Evolutionary conservation across 2,888 invertebrate genomes (phyloP).

Genomic region (Euplexia lucipara): DNA sequence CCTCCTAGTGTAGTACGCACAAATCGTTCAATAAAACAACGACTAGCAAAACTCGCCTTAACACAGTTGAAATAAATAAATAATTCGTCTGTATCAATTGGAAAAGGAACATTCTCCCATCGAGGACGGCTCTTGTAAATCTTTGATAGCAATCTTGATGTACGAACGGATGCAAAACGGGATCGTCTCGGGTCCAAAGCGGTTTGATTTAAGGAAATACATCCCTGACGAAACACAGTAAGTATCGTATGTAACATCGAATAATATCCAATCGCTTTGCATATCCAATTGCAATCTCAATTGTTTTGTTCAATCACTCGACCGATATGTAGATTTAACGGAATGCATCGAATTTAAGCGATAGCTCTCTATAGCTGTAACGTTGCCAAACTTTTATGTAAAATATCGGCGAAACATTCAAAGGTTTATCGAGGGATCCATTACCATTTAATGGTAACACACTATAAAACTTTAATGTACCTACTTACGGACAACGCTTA

Average conservation of each 20-base stretch:
- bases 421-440: slow-evolving; percentile 37
- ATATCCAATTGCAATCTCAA: slow-evolving; percentile 82
- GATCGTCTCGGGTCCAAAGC: slow-evolving; percentile 77
- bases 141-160: slow-evolving; percentile 90
- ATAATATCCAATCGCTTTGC: slow-evolving; percentile 74
- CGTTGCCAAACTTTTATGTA: slow-evolving; percentile 50
- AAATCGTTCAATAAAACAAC: slow-evolving; percentile 57
- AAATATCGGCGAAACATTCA: slow-evolving; percentile 45
- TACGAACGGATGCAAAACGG: slow-evolving; percentile 90
- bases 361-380: slow-evolving; percentile 45
- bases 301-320: slow-evolving; percentile 80
- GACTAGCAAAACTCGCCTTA: slow-evolving; percentile 66
- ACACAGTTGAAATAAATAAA: slow-evolving; percentile 79
- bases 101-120: slow-evolving; percentile 79
- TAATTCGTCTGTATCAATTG: slow-evolving; percentile 82
- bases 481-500: background rate
- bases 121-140: slow-evolving; percentile 89
- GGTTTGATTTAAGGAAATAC: slow-evolving; percentile 87
- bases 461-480: background rate
- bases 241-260: slow-evolving; percentile 74
- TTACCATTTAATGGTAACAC: slow-evolving; percentile 28
- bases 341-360: slow-evolving; percentile 69
- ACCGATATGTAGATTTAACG: slow-evolving; percentile 72
- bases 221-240: slow-evolving; percentile 65
- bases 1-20: slow-evolving; percentile 47